phyloP scores from a whole-genome alignment of 2,113 vertebrate genomes.

The Serilophus lunatus region DNA sequence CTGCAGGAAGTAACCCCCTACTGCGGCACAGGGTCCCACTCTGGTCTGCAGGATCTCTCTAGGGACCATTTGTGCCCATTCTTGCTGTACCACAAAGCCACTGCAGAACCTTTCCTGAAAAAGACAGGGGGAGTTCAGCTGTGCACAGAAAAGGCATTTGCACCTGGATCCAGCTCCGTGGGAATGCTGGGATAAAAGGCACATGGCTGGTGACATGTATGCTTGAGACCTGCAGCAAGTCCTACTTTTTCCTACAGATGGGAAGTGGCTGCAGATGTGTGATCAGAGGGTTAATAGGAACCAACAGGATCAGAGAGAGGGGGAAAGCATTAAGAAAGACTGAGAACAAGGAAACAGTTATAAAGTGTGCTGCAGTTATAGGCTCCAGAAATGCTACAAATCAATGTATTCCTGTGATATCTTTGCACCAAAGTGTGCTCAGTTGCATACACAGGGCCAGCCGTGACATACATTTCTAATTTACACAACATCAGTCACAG shows the following conservation, averaged over 20 bases:
- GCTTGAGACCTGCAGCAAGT: background rate
- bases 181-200: background rate
- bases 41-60: background rate
- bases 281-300: background rate
- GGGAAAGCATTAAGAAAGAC: background rate
- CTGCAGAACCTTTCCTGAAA: background rate
- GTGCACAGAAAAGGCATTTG: background rate
- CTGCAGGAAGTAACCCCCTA: background rate
- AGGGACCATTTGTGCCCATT: background rate
- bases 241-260: background rate
- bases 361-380: background rate
- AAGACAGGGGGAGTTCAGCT: fast-evolving
- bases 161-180: background rate
- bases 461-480: background rate
- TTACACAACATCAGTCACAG: background rate
- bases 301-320: background rate
- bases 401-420: background rate
- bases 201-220: fast-evolving
- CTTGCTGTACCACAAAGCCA: background rate
- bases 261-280: fast-evolving
- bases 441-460: background rate
- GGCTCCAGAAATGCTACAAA: background rate
- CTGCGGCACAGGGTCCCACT: background rate
- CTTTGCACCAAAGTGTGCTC: background rate
- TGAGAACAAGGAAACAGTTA: background rate